Evolutionary conservation across 2,797 vertebrate genomes (phyloP).

Genomic region (Holocentrus rufus): DNA sequence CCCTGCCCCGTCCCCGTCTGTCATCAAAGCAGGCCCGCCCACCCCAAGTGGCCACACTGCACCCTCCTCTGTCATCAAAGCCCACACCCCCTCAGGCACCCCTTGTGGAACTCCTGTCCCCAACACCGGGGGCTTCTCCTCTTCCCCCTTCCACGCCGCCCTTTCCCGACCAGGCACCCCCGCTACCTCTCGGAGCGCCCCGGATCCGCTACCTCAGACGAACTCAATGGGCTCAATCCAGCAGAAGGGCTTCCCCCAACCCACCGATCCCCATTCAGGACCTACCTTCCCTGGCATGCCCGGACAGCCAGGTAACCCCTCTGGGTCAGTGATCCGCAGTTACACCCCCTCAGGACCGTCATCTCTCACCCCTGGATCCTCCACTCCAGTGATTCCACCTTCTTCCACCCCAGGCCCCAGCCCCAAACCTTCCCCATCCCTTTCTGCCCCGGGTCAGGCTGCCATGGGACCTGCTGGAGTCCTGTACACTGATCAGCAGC

Average conservation of each 20-base stretch:
- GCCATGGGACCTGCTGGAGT: constrained; percentile 58
- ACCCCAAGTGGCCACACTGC: constrained; percentile 71
- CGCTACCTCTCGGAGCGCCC: constrained; percentile 78
- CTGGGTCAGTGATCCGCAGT: constrained; percentile 87
- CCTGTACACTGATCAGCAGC: constrained; percentile 66
- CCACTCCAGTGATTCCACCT: constrained; percentile 80
- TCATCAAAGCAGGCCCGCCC: constrained; percentile 88
- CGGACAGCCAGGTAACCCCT: constrained; percentile 79
- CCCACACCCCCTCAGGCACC: constrained; percentile 82
- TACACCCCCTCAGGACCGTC: constrained; percentile 86
- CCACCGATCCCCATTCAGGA: constrained; percentile 83
- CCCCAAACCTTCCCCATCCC: constrained; percentile 77
- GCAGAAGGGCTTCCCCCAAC: constrained; percentile 80
- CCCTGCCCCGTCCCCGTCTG: constrained; percentile 84
- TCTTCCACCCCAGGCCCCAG: constrained; percentile 72
- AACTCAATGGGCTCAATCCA: constrained; percentile 74
- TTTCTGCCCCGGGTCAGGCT: constrained; percentile 65
- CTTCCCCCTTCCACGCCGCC: constrained; percentile 78
- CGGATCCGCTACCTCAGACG: constrained; percentile 77
- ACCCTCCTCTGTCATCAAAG: constrained; percentile 83
- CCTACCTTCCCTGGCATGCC: constrained; percentile 80
- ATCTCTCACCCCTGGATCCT: constrained; percentile 76
- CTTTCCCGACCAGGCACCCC: constrained; percentile 83
- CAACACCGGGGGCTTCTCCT: constrained; percentile 77
- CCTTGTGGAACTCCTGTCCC: constrained; percentile 83